Evolutionary conservation across 2,797 vertebrate species (phyloP), one percentile per base, ranked within the genome.

Genomic region (Balearica regulorum): DNA sequence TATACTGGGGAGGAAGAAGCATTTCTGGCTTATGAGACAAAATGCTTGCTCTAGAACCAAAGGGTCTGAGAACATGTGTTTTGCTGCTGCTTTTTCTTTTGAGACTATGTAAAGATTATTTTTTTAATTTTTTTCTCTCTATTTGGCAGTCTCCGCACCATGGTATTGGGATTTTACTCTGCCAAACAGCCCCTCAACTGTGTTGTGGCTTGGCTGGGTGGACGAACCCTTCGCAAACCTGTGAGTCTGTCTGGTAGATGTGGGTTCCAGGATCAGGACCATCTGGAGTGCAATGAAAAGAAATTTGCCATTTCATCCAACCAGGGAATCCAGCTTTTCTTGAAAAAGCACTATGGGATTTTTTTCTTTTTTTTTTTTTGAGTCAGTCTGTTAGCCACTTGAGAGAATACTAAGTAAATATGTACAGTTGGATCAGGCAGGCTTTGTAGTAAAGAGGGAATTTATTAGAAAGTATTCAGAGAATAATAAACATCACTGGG

Each of bases 381-480:
- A 93, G 49, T 41, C 21, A 17, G 41, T 57, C 85, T 89, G 48
- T 54, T 82, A 94, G 53, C 81, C 66, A 83, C 90, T 93, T 80
- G 80, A 84, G 83, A 93, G 83, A 92, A 73, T 57, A n/a, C 60
- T 29, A 41, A 92, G 43, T 92, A 89, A 97, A 96, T 92, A 85
- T 55, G 93, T 94, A 85, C 71, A 79, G 78, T 91, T 89, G 93
- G 92, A 95, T 96, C 84, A 91, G 76, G 43, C 79, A n/a, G 58
- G 65, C 82, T 96, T 96, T 94, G 94, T 94, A 84, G 69, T 86
- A 82, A 95, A 93, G 88, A 93, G 86, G 78, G 82, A 92, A 93
- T 95, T 96, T 93, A 96, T 92, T 97, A 97, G 87, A 94, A 94
- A 96, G 84, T 83, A 76, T 91, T 96, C 82, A 51, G 84, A 85